Evolutionary conservation across 2,888 invertebrate genomes (phyloP), one percentile per base, ranked within the genome.

Genomic region (Lepetodrilus schrolli): DNA sequence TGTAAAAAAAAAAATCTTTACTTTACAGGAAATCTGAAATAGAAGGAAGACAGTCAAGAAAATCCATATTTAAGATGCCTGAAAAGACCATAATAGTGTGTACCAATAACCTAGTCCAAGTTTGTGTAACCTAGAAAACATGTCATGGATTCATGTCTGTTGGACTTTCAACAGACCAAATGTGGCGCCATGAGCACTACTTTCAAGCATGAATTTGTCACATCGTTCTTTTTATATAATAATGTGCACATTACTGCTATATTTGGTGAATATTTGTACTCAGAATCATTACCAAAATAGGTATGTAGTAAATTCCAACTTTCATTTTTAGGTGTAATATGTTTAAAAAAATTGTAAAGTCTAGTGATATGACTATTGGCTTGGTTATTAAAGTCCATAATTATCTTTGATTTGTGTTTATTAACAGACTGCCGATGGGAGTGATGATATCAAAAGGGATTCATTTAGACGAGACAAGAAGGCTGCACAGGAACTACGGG

Each of bases 401-500:
- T 7, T 43, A 43, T 43, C 17, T 17, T 43, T 43, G 43, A n/a
- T 43, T 7, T 10, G 13, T 4, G 43, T 43, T 43, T 43, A n/a
- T 17, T 43, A 43, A 2, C 1, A 17, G n/a, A 17, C 3, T n/a
- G 2, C 17, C 4, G 43, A 10, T 17, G 13, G 13, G 43, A 13
- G 17, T 13, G 43, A 43, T 10, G n/a, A 43, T 43, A 17, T 17
- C 17, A 43, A 13, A 2, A 43, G 13, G 10, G 43, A 7, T 43
- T 13, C n/a, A n/a, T n/a, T 4, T 4, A 7, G 43, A 0, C 43
- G n/a, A 43, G 73, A 73, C n/a, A 66, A 70, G 48, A 74, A 65
- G 70, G 49, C 70, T 7, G n/a, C 66, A n/a, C 66, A 68, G 17
- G 48, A 50, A 8, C 66, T 36, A 13, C 74, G 82, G 50, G 82